Conservation (phyloP, 1,140 invertebrate genomes). For the Amphibalanus amphitrite region DNA sequence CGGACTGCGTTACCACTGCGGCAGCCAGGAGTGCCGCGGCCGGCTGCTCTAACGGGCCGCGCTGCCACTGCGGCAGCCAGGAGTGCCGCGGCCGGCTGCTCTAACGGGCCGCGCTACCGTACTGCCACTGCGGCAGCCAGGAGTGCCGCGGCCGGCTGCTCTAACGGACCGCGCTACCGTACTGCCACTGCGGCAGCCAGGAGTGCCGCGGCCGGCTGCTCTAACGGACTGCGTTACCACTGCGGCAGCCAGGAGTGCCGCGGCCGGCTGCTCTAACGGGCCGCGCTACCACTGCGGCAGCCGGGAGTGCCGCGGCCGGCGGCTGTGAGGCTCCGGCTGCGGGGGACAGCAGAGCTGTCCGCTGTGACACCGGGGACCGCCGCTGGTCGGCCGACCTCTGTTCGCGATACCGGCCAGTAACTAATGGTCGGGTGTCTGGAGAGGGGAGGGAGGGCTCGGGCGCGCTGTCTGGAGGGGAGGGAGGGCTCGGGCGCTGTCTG, state of each 20-base stretch:
- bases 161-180: slow-evolving; percentile 30
- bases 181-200: no score
- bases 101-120: slow-evolving; percentile 59
- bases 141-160: slow-evolving; percentile 76
- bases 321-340: slow-evolving; percentile 66
- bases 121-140: slow-evolving; percentile 52
- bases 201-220: slow-evolving; percentile 21
- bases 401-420: no score
- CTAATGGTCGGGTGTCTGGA: no score
- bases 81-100: slow-evolving; percentile 21
- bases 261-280: slow-evolving; percentile 67
- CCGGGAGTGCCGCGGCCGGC: no score
- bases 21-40: slow-evolving; percentile 65
- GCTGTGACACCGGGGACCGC: no score
- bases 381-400: no score
- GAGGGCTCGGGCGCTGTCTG: no score
- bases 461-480: no score
- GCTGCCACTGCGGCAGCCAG: no score
- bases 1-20: slow-evolving; percentile 28
- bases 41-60: slow-evolving; percentile 53
- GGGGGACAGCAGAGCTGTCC: no score
- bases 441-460: no score
- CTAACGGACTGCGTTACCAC: slow-evolving; percentile 74
- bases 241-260: slow-evolving; percentile 73
- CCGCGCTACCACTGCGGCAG: no score